Evolutionary conservation across 1,140 invertebrate genomes (phyloP), one percentile per base, ranked within the genome.

Genomic region (Papilio aristodemus): DNA sequence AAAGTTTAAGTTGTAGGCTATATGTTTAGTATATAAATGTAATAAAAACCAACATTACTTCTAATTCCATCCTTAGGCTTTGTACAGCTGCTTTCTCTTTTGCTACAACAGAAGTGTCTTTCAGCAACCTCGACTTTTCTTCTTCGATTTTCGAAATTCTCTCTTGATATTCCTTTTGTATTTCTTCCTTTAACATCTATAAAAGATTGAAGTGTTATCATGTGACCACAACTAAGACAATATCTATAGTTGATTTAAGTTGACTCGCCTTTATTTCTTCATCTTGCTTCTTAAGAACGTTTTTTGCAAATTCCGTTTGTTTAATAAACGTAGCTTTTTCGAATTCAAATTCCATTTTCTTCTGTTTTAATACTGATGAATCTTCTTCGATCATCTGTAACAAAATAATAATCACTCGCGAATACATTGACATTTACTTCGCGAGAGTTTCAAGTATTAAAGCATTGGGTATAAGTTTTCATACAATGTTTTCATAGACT

Each of bases 301-400:
- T 91, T 60, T 91, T 91, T 7, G 89, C 89, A 72, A 89, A 87
- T 73, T 92, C 90, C 0, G 87, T 91, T 77, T 91, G 89, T 69
- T 90, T 90, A 71, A 74, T 86, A 39, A 91, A 89, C 4, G 84
- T 89, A 10, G 90, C 87, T 46, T 88, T 91, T 72, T 92, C 91
- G 67, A 89, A 89, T 74, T 91, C 89, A 75, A 92, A 89, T 66
- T 91, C 89, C 86, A 90, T 87, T 78, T 79, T 87, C 73, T 88
- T 91, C 67, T 91, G 85, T 70, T 87, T 90, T 4, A 92, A 70
- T 14, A 72, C 63, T 13, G 76, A 68, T 27, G 86, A 80, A 73
- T 92, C 89, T 76, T 92, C 91, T 75, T 92, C 89, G 19, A 92
- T 84, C 78, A 85, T 84, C 91, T 92, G 32, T 6, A 77, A 72